These are phyloP conservation scores for Spizella passerina DNA, from an alignment of 2,797 vertebrate species.

Conservation along the genomic window DNA sequence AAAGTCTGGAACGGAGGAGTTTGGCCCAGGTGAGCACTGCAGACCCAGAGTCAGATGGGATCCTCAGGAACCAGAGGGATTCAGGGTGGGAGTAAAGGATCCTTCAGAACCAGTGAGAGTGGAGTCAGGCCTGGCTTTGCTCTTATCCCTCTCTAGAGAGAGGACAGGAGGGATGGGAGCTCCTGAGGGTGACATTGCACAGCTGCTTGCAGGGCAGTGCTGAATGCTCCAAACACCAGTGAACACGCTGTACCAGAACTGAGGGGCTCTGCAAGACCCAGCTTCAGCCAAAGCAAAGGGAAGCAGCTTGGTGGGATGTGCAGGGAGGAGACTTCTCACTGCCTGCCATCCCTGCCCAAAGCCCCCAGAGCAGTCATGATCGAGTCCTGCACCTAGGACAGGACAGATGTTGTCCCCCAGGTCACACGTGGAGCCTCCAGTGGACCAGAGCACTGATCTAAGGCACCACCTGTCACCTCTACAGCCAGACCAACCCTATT, in stretches of 20 bases:
- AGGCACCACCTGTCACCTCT: background rate
- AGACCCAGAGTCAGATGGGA: accelerated
- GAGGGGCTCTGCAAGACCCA: background rate
- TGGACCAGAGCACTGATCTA: background rate
- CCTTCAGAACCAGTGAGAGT: too few species aligned
- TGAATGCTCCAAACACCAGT: too few species aligned
- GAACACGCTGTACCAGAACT: background rate
- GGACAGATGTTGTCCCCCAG: background rate
- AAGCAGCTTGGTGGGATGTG: background rate
- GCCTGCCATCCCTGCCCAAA: background rate
- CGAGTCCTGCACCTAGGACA: background rate
- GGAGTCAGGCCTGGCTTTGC: background rate
- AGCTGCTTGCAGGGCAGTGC: too few species aligned
- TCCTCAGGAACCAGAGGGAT: background rate
- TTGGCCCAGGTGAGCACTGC: accelerated
- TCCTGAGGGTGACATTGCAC: background rate
- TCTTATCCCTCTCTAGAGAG: background rate
- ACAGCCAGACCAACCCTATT: background rate
- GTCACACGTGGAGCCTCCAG: background rate
- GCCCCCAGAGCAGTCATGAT: background rate
- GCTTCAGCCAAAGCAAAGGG: background rate
- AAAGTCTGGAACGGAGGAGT: background rate
- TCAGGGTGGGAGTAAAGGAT: background rate
- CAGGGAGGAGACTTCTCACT: background rate
- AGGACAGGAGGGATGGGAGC: background rate